Conservation (phyloP, 2,888 invertebrate species). For the Eurytoma californica region DNA sequence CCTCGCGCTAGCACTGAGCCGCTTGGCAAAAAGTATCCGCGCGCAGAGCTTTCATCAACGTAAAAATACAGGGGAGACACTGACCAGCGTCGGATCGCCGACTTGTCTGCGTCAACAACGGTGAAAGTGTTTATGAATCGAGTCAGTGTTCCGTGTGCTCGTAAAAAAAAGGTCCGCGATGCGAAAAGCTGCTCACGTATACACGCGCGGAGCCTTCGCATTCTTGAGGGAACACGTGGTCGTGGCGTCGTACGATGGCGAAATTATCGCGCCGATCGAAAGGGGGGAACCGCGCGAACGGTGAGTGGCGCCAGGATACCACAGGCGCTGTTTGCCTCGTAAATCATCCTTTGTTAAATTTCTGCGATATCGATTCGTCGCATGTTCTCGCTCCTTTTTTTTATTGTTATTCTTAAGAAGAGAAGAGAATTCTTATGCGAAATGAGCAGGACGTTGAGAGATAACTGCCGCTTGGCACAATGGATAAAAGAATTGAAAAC, state of each 20-base stretch:
- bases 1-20: too few species aligned
- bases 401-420: conserved; percentile 5
- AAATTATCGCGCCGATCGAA: conserved; percentile 21
- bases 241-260: conserved; percentile 18
- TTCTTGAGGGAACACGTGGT: conserved; percentile 34
- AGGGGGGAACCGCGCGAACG: not conserved
- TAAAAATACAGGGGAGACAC: not conserved
- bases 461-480: too few species aligned
- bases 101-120: not conserved
- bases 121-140: conserved; percentile 5
- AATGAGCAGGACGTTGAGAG: too few species aligned
- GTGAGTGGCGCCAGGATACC: not conserved
- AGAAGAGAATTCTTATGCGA: not conserved
- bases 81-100: not conserved
- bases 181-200: not conserved
- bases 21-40: too few species aligned
- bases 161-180: conserved; percentile 4
- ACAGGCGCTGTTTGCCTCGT: not conserved
- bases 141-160: not conserved
- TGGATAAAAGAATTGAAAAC: too few species aligned
- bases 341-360: conserved; percentile 42
- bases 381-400: conserved; percentile 1
- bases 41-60: not conserved
- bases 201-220: conserved; percentile 35
- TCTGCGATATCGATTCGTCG: conserved; percentile 23